Evolutionary conservation across 1,140 invertebrate genomes (phyloP), one percentile per base, ranked within the genome.

Genomic region (Pseudachorutes palmiensis): DNA sequence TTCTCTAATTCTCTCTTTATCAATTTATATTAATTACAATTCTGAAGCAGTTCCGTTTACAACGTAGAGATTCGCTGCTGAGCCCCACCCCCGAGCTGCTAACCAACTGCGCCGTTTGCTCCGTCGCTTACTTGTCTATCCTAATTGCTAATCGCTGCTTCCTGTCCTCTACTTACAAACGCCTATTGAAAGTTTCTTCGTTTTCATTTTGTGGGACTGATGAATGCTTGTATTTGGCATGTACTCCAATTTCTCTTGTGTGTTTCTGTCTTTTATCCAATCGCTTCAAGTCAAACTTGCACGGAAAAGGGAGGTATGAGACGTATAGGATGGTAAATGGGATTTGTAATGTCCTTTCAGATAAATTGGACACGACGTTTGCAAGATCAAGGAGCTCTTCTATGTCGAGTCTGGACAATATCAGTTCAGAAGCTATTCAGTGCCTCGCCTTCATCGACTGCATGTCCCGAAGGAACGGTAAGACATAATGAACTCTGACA

Each of bases 351-450:
- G 9, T 45, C 9, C 36, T 45, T 19, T 55, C 84, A 96, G 94
- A 97, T 83, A 95, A 95, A 84, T 85, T 92, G 82, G 94, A 97
- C 82, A 92, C 87, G 78, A 92, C 91, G 74, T 97, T 97, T 82
- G 94, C 93, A 76, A 85, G 93, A 78, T 97, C 94, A 74, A 86
- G 94, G 76, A 95, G 92, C 79, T 96, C 92, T 78, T 94, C 91
- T 81, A 95, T 96, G 87, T 95, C 92, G 72, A 97, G 93, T 80
- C 83, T 97, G 77, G 95, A 97, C 81, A 96, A 94, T 83, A 94
- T 96, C 80, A 89, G 87, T 74, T 89, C 89, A 74, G 95, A 98
- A 84, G 90, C 93, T 77, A 90, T 98, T 76, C 92, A 94, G 81
- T 96, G 91, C 82, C 84, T 98, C 79, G 87, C 88, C 73, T 97